phyloP scores from a whole-genome alignment of 2,113 vertebrate species.

The Spilogale gracilis region DNA sequence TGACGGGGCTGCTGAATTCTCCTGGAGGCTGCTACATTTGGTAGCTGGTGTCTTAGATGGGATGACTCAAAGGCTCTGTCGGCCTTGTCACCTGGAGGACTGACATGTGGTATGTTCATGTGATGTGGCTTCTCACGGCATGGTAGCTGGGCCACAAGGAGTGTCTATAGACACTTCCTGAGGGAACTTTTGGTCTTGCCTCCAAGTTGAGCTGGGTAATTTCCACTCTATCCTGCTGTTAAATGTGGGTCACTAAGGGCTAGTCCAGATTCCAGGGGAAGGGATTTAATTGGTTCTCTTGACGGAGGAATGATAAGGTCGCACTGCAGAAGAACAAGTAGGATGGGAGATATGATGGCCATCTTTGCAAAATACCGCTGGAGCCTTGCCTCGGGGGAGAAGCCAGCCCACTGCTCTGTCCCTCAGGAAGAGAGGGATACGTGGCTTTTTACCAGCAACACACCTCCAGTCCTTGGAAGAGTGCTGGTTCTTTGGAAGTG shows the following conservation, averaged over 20 bases:
- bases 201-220: not conserved
- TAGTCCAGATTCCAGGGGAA: not conserved
- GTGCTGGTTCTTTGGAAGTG: not conserved
- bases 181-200: not conserved
- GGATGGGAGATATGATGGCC: too few species aligned
- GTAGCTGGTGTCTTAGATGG: not conserved
- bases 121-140: not conserved
- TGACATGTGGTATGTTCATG: accelerated
- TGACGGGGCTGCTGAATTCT: not conserved
- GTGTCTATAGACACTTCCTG: not conserved
- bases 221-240: not conserved
- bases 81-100: not conserved
- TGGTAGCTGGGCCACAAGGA: not conserved
- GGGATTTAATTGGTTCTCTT: not conserved
- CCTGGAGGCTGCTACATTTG: not conserved
- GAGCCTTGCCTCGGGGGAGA: not conserved
- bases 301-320: not conserved
- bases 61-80: not conserved
- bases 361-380: not conserved
- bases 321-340: not conserved
- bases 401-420: not conserved
- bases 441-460: not conserved
- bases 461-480: not conserved
- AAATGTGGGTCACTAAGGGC: not conserved
- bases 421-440: not conserved